A percentile compares a stretch with the other conserved stretches of the same genome.
phyloP scores from a whole-genome alignment of 2,797 vertebrate species.

The Pterois miles region DNA sequence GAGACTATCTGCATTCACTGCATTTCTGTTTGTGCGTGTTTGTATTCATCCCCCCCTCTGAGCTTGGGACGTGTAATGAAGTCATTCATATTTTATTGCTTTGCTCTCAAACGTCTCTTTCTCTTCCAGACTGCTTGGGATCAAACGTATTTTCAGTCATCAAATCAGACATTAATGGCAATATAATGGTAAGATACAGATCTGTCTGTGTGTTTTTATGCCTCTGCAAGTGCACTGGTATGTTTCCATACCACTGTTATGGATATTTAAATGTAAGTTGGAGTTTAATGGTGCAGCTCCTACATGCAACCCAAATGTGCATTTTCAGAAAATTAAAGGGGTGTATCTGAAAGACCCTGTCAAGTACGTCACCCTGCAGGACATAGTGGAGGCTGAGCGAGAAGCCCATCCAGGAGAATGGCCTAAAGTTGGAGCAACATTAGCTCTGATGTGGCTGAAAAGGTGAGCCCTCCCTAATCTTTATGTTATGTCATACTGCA shows the following conservation, averaged over 20 bases:
- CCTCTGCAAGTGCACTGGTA: not conserved
- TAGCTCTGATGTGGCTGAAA: conserved; percentile 97
- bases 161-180: conserved; percentile 93
- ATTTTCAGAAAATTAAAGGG: conserved; percentile 89
- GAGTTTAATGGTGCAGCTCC: not conserved
- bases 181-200: conserved; percentile 87
- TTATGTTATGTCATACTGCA: not conserved
- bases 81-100: conserved; percentile 64
- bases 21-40: not conserved
- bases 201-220: not conserved
- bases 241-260: not conserved
- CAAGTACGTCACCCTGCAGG: conserved; percentile 91
- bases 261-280: not conserved
- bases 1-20: conserved; percentile 33
- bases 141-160: conserved; percentile 89
- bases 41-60: not conserved
- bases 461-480: conserved; percentile 82
- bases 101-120: conserved; percentile 55
- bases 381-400: conserved; percentile 91
- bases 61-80: conserved; percentile 14
- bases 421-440: conserved; percentile 93
- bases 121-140: conserved; percentile 91
- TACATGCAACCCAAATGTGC: conserved; percentile 9
- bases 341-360: conserved; percentile 90
- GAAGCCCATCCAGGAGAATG: conserved; percentile 85